Conservation (phyloP, 2,888 invertebrate species). For the Drosophila greeni region DNA sequence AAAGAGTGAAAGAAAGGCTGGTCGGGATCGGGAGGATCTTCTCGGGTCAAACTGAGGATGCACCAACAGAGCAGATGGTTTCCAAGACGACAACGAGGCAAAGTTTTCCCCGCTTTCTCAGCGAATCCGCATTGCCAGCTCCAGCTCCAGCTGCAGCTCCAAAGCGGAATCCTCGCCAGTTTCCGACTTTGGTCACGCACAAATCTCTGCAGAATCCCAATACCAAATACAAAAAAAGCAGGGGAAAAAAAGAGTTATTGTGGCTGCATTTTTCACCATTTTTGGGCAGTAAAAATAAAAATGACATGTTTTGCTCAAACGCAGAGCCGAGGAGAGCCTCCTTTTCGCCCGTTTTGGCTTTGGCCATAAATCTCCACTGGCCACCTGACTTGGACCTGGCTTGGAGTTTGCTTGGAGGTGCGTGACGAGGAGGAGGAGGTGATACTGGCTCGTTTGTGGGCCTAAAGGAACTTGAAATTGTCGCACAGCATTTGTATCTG, state of each 20-base stretch:
- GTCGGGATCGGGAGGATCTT: constrained; percentile 20
- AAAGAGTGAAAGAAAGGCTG: background rate
- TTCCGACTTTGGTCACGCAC: constrained; percentile 58
- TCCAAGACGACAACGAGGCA: constrained; percentile 6
- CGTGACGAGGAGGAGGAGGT: constrained; percentile 52
- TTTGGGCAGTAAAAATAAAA: constrained; percentile 67
- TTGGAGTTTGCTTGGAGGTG: constrained; percentile 42
- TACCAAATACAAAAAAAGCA: constrained; percentile 10
- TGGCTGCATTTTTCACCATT: constrained; percentile 39
- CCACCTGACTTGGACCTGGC: too few species aligned
- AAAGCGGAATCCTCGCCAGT: constrained; percentile 11
- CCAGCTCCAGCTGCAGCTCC: background rate
- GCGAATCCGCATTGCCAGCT: constrained; percentile 28
- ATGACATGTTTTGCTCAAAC: constrained; percentile 75
- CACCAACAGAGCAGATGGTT: background rate
- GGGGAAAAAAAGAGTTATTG: constrained; percentile 33
- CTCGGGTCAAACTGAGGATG: background rate
- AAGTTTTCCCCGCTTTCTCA: constrained; percentile 24
- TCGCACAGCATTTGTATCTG: constrained; percentile 48
- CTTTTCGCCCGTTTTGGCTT: constrained; percentile 53
- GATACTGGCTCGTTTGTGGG: constrained; percentile 58
- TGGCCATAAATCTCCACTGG: too few species aligned
- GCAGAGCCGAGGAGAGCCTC: constrained; percentile 57
- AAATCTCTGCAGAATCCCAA: constrained; percentile 56
- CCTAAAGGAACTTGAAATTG: constrained; percentile 72